These are phyloP conservation scores for Coecobrya sp. DNA, from an alignment of 2,888 invertebrate species.

Conservation along the genomic window DNA sequence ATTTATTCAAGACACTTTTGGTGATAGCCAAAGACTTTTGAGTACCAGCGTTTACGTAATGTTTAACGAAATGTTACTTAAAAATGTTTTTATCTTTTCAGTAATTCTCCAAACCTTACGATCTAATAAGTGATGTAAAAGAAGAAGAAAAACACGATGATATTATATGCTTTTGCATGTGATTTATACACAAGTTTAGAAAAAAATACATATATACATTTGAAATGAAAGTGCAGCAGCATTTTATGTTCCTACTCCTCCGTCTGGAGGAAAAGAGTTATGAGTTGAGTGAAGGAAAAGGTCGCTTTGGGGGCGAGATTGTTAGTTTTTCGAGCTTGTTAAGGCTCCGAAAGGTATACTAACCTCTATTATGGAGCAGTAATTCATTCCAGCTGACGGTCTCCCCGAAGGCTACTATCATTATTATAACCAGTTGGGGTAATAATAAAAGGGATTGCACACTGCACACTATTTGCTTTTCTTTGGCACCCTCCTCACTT, in stretches of 20 bases:
- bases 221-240: constrained; percentile 39
- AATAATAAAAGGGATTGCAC: constrained; percentile 83
- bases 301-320: constrained; percentile 86
- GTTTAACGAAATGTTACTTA: background rate
- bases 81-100: background rate
- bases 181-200: constrained; percentile 2
- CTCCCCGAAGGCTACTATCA: constrained; percentile 84
- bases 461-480: constrained; percentile 86
- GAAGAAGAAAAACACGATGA: background rate
- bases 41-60: background rate
- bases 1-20: background rate
- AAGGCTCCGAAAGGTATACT: constrained; percentile 86
- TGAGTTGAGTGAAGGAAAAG: constrained; percentile 86
- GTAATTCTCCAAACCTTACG: background rate
- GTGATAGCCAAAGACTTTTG: background rate
- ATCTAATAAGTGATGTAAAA: background rate
- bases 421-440: constrained; percentile 83
- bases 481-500: constrained; percentile 83
- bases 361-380: constrained; percentile 87
- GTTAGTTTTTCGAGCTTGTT: constrained; percentile 87
- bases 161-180: constrained; percentile 12
- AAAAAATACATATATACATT: background rate
- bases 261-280: constrained; percentile 83
- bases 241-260: constrained; percentile 37
- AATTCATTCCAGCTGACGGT: constrained; percentile 87